Evolutionary conservation across 1,140 invertebrate genomes (phyloP), one percentile per base, ranked within the genome.

Genomic region (Lysiphlebus fabarum): DNA sequence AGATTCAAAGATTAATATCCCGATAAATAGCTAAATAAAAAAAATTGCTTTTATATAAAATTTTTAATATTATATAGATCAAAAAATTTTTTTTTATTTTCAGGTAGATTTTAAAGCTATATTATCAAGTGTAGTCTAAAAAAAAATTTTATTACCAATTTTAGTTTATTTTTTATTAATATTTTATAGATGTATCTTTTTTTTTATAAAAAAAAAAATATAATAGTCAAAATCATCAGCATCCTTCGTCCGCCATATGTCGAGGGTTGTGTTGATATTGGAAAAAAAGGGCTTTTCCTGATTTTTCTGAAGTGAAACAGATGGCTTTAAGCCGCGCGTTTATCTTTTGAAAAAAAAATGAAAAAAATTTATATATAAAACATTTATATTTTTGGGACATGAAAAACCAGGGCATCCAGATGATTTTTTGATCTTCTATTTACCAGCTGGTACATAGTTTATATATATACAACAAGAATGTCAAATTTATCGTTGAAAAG

Each of bases 211-310:
- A 26, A 40, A 50, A 43, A 49, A 71, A 63, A 72, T 71, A 69
- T 70, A 65, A 66, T 56, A 44, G 55, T 33, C 41, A 49, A 49
- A 33, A 7, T 33, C n/a, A 34, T 33, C 48, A 17, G 48, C 48
- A 49, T 47, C 51, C 58, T 61, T 59, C 70, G 71, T 62, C 63
- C 66, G 70, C 72, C 72, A 74, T 73, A 72, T 74, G 72, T 72
- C 65, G 69, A 53, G 44, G 61, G 62, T 11, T 10, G 49, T 51
- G 33, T 49, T 6, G 6, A 6, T 40, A 40, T 8, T 7, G 38
- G 7, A 7, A 40, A 11, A 40, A 40, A 40, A 40, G 38, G 7
- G 38, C 38, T 45, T 45, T 45, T 45, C 14, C 43, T 26, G 17
- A 45, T 11, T 45, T 14, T n/a, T n/a, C 12, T n/a, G 43, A 14